These are phyloP conservation scores for Parotocinclus haroldoi DNA, from an alignment of 2,797 vertebrate genomes.

Conservation along the genomic window DNA sequence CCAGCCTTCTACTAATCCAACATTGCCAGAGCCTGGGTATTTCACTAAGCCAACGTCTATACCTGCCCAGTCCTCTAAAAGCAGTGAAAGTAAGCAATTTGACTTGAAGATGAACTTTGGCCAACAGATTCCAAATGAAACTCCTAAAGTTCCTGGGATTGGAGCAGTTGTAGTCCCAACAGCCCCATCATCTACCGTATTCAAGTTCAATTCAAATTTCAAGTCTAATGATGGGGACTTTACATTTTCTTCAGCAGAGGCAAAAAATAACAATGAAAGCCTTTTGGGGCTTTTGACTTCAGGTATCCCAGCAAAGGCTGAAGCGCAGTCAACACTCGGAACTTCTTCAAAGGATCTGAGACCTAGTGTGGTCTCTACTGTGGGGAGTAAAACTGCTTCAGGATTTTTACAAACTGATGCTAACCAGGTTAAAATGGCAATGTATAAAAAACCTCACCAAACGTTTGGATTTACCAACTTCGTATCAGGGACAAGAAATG, in stretches of 20 bases:
- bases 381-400: slow-evolving; percentile 74
- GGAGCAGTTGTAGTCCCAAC: slow-evolving; percentile 57
- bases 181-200: slow-evolving; percentile 68
- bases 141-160: slow-evolving; percentile 72
- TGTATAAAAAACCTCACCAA: slow-evolving; percentile 75
- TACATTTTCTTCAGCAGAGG: slow-evolving; percentile 83
- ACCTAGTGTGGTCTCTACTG: slow-evolving; percentile 73
- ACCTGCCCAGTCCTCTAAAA: slow-evolving; percentile 73
- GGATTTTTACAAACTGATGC: slow-evolving; percentile 73
- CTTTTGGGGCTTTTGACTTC: slow-evolving; percentile 89
- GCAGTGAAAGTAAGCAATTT: slow-evolving; percentile 75
- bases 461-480: slow-evolving; percentile 68
- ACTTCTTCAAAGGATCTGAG: slow-evolving; percentile 59
- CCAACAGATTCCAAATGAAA: slow-evolving; percentile 76
- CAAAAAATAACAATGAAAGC: slow-evolving; percentile 80
- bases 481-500: slow-evolving; percentile 63
- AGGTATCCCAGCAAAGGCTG: slow-evolving; percentile 79
- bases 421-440: slow-evolving; percentile 60
- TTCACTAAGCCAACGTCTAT: slow-evolving; percentile 85
- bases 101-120: slow-evolving; percentile 84
- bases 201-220: slow-evolving; percentile 97
- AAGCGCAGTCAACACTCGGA: slow-evolving; percentile 68
- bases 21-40: slow-evolving; percentile 93
- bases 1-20: slow-evolving; percentile 83
- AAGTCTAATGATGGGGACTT: slow-evolving; percentile 97